phyloP scores from a whole-genome alignment of 2,888 invertebrate species.

The Megalurothrips usitatus region DNA sequence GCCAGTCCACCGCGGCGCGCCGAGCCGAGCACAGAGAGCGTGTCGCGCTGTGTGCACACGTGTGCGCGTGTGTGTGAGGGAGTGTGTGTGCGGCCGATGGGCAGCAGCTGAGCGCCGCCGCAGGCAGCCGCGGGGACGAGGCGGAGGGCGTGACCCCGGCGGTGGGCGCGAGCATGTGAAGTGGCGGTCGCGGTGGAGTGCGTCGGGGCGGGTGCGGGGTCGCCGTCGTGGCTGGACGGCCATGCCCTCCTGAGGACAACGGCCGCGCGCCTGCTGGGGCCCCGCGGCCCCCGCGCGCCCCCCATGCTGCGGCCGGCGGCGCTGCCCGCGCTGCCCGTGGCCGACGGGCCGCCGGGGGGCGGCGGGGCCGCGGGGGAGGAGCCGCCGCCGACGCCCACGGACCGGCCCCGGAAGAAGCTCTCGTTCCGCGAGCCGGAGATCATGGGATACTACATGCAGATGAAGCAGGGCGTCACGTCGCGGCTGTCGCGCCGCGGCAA shows the following conservation, averaged over 20 bases:
- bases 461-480: constrained; percentile 41
- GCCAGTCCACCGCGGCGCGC: constrained; percentile 19
- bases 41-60: constrained; percentile 26
- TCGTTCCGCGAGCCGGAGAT: constrained; percentile 84
- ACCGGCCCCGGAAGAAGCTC: constrained; percentile 74
- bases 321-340: constrained; percentile 45
- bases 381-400: constrained; percentile 48
- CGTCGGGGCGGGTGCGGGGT: constrained; percentile 33
- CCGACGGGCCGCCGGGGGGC: constrained; percentile 40
- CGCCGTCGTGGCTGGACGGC: constrained; percentile 32
- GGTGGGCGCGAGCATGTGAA: not conserved
- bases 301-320: constrained; percentile 44
- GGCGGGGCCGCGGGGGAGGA: constrained; percentile 42
- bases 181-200: constrained; percentile 29
- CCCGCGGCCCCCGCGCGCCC: constrained; percentile 13
- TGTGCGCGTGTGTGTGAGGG: not conserved
- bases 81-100: too few species aligned
- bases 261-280: constrained; percentile 27
- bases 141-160: not conserved
- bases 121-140: not conserved
- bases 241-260: constrained; percentile 27
- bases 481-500: constrained; percentile 38
- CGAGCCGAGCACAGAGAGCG: constrained; percentile 21
- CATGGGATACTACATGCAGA: constrained; percentile 48
- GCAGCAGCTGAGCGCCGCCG: not conserved